These are phyloP conservation scores for Brachionus plicatilis DNA, from an alignment of 1,140 invertebrate species.

Conservation along the genomic window DNA sequence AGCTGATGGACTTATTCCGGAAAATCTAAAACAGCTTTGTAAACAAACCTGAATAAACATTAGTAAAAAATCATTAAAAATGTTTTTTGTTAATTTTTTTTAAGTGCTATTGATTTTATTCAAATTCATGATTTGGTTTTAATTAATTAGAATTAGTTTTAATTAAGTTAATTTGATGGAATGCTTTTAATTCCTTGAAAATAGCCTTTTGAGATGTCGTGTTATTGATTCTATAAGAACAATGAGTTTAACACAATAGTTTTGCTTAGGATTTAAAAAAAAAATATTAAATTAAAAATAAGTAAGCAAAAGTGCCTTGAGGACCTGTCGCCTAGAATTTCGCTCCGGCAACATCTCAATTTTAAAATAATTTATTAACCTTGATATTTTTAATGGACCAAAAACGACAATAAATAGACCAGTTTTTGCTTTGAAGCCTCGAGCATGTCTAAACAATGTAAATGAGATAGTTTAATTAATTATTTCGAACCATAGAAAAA, in stretches of 20 bases:
- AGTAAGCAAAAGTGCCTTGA: background rate
- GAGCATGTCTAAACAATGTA: background rate
- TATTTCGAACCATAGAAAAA: background rate
- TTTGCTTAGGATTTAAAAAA: background rate
- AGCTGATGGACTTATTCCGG: background rate
- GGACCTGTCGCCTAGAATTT: background rate
- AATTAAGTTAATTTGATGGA: background rate
- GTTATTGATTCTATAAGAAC: background rate
- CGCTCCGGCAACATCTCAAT: background rate
- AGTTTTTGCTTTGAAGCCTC: background rate
- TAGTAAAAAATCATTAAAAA: background rate
- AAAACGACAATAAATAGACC: background rate
- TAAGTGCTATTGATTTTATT: background rate
- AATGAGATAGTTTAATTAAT: background rate
- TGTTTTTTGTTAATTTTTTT: background rate
- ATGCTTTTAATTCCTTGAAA: background rate
- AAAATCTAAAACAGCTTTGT: background rate
- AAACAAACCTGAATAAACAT: background rate
- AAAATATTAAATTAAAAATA: background rate
- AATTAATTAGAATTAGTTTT: constrained; percentile 1
- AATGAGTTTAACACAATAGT: background rate
- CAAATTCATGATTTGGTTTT: background rate
- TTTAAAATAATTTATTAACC: background rate
- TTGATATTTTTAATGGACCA: background rate
- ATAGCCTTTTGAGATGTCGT: background rate